Evolutionary conservation across 2,113 vertebrate species (phyloP).

Genomic region (Microcebus murinus): DNA sequence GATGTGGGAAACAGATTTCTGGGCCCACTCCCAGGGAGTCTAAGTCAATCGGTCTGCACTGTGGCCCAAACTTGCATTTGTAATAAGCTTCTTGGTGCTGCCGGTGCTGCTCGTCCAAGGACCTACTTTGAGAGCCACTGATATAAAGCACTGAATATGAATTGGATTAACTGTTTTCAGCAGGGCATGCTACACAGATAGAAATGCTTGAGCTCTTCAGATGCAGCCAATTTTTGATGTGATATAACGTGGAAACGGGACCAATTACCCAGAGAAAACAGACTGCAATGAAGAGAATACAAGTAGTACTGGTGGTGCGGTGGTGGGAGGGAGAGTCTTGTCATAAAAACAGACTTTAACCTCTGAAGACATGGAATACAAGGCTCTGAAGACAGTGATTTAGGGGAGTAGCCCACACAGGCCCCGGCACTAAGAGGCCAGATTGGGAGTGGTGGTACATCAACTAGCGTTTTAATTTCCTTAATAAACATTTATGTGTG

Average conservation of each 20-base stretch:
- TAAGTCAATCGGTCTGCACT: background rate
- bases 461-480: background rate
- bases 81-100: background rate
- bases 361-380: background rate
- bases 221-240: background rate
- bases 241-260: background rate
- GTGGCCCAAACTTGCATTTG: background rate
- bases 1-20: background rate
- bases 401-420: background rate
- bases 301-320: background rate
- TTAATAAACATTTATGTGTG: background rate
- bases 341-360: background rate
- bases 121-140: background rate
- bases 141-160: background rate
- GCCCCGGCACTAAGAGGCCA: background rate
- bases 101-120: background rate
- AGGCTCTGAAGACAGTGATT: background rate
- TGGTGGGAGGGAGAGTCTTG: background rate
- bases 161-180: background rate
- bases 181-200: background rate
- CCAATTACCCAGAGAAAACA: background rate
- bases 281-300: background rate
- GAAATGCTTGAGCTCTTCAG: background rate
- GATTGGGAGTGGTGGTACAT: background rate
- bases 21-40: background rate